Base-by-base conservation (phyloP, 2,113 vertebrate genomes). In the Bubalus kerabau region DNA sequence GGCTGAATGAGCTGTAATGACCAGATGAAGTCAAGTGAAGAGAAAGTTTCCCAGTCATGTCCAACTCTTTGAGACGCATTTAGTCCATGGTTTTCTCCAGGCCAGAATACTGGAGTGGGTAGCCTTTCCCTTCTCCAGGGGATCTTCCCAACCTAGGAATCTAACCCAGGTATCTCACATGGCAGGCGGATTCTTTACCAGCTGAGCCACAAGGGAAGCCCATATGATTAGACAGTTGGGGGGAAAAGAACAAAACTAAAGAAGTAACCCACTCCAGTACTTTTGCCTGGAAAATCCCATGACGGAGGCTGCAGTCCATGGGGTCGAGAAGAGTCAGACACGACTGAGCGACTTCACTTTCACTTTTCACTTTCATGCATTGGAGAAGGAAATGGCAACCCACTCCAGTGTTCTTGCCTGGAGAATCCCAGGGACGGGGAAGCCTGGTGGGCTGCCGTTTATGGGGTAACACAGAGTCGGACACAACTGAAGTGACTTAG, bases 51-150 rank as follows among this genome's bases (percentile, higher is more conserved):
- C n/a, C 10, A 40, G 19, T 23, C 0, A 10, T 23, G n/a, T 40
- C 10, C 67, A 23, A 3, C 67, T 71, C 19, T 40, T 71, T n/a
- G 19, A 6, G 9, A 36, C 64, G n/a, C 1, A 0, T 71, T 36
- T 23, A 40, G n/a, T 23, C n/a, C 67, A 40, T 12, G 67, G 67
- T 23, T 23, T 71, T 40, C 19, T 71, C 67, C 67, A 71, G n/a
- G 67, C n/a, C n/a, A 71, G n/a, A 71, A 36, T 12, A 23, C 67
- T 12, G n/a, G 19, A 12, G n/a, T 12, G 67, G 67, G n/a, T 40
- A 23, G 67, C 2, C 67, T 40, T 71, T 40, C 5, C 67, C n/a
- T 71, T 40, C n/a, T 71, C 67, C 19, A 71, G 5, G n/a, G 19
- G 67, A 71, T 40, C n/a, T 71, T 36, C 67, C 19, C 67, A 71